These are phyloP conservation scores for Chiridota heheva DNA, from an alignment of 35 echinoderm and acorn worm species.

Conservation along the genomic window DNA sequence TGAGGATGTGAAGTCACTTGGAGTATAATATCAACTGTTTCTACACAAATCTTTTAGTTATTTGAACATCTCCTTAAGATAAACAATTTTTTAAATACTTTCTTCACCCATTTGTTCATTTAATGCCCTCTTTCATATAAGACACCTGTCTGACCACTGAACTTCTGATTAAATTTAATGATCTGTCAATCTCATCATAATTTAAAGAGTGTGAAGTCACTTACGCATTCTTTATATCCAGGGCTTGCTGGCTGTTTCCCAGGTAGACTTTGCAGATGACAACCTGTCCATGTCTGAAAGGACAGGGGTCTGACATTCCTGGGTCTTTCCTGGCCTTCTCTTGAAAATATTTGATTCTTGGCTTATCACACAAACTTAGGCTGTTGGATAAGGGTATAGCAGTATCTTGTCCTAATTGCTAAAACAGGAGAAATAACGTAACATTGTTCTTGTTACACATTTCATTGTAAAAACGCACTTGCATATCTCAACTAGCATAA, in stretches of 20 bases:
- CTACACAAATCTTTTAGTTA: no score
- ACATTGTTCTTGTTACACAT: no score
- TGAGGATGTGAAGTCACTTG: no score
- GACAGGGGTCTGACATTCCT: constrained; percentile 62
- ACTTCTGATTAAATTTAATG: neutral
- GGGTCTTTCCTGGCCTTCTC: constrained; percentile 65
- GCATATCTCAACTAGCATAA: no score
- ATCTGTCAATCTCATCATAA: neutral
- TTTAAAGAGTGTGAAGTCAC: no score
- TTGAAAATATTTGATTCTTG: constrained; percentile 55
- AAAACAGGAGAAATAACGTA: constrained; percentile 18
- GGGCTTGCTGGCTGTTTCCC: constrained; percentile 84
- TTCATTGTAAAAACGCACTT: no score
- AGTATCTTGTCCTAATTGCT: constrained; percentile 91
- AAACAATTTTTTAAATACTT: no score
- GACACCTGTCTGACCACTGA: neutral
- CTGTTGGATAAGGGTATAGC: constrained; percentile 94
- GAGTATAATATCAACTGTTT: no score
- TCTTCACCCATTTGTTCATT: no score
- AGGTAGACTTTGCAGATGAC: constrained; percentile 97
- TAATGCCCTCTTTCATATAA: neutral
- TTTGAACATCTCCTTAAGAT: no score
- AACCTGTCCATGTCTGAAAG: constrained; percentile 89
- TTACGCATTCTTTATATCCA: constrained; percentile 75
- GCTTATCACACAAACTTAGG: constrained; percentile 87